These are phyloP conservation scores for Hestina assimilis DNA, from an alignment of 1,140 invertebrate genomes.

Conservation along the genomic window DNA sequence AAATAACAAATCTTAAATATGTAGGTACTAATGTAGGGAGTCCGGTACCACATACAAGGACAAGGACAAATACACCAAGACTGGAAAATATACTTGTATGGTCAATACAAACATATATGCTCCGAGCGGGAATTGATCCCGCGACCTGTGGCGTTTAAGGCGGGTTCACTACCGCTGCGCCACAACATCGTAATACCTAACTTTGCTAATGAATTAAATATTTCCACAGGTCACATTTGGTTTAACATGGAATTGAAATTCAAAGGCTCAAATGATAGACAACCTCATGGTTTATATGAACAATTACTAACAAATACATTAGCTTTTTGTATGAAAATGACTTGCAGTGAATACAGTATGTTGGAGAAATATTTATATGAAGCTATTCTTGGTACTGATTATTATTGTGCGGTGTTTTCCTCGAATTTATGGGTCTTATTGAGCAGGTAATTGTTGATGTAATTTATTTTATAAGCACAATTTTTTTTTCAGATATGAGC, in stretches of 20 bases:
- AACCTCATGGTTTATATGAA: conserved; percentile 41
- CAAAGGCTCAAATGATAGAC: conserved; percentile 6
- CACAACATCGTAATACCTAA: not conserved
- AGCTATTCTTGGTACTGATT: conserved; percentile 40
- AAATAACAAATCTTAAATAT: too few species aligned
- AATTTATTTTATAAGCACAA: too few species aligned
- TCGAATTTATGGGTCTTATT: conserved; percentile 49
- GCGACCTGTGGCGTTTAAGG: too few species aligned
- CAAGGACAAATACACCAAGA: too few species aligned
- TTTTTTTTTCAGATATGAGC: too few species aligned
- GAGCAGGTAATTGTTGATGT: conserved; percentile 41
- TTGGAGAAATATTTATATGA: conserved; percentile 44
- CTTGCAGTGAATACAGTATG: conserved; percentile 29
- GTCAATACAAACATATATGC: too few species aligned
- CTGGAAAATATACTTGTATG: too few species aligned
- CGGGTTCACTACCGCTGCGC: too few species aligned
- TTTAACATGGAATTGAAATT: conserved; percentile 46
- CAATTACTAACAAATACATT: conserved; percentile 38
- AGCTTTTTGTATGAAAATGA: conserved; percentile 32
- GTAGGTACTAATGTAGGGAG: too few species aligned
- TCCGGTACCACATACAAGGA: too few species aligned
- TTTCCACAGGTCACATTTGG: conserved; percentile 46
- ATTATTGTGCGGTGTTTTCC: conserved; percentile 44
- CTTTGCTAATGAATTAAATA: not conserved
- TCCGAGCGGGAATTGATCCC: too few species aligned